phyloP scores from a whole-genome alignment of 2,888 invertebrate species.

The Kryphioiulus occultus region DNA sequence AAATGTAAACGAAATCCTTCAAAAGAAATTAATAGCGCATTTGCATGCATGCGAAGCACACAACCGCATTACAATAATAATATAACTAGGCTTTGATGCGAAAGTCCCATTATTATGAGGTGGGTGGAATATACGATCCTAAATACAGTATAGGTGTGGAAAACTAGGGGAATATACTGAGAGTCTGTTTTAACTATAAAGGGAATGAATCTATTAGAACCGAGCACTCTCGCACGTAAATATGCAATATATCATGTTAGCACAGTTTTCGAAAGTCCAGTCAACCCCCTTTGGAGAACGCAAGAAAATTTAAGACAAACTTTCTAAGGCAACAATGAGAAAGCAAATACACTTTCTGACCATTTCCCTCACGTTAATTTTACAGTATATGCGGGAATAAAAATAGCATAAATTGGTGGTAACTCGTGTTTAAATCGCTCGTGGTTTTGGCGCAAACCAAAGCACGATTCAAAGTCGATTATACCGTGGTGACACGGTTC shows the following conservation, averaged over 20 bases:
- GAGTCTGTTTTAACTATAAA: neutral
- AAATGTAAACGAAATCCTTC: neutral
- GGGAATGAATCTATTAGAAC: neutral
- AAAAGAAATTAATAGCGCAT: conserved; percentile 11
- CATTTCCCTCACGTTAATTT: too few species aligned
- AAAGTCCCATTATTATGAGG: neutral
- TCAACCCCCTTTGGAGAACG: neutral
- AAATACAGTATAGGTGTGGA: neutral
- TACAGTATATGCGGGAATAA: too few species aligned
- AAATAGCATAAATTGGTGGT: too few species aligned
- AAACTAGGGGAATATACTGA: neutral
- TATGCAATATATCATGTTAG: neutral
- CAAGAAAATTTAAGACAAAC: neutral
- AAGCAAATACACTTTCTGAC: too few species aligned
- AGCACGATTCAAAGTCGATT: neutral
- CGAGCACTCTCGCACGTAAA: neutral
- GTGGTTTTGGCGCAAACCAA: neutral
- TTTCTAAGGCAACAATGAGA: neutral
- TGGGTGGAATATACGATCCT: neutral
- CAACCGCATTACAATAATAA: conserved; percentile 18
- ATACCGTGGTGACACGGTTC: neutral
- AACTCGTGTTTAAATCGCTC: neutral
- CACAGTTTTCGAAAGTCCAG: neutral
- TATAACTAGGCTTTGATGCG: neutral
- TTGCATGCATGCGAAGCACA: neutral